Evolutionary conservation across 1,140 invertebrate species (phyloP).

Genomic region (Mesaphorura yosii): DNA sequence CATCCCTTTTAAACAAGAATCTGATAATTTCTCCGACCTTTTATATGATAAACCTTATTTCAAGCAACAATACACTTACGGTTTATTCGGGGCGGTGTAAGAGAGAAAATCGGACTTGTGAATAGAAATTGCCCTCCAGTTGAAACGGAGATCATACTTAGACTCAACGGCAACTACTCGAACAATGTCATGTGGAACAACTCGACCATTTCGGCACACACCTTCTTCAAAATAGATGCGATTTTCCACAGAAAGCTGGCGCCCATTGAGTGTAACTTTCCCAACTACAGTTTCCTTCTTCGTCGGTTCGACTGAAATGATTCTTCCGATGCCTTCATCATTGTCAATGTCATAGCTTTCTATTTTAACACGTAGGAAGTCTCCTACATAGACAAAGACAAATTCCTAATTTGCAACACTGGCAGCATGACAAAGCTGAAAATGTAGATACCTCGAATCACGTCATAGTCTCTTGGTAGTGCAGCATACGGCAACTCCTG

Average conservation of each 20-base stretch:
- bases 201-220: background rate
- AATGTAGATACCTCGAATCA: background rate
- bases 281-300: constrained; percentile 16
- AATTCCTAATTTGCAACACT: background rate
- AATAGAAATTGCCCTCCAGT: constrained; percentile 18
- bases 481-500: background rate
- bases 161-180: constrained; percentile 13
- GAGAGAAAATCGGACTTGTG: constrained; percentile 1
- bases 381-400: constrained; percentile 8
- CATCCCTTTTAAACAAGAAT: background rate
- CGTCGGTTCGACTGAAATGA: constrained; percentile 5
- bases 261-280: background rate
- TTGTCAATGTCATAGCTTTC: constrained; percentile 5
- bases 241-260: constrained; percentile 1
- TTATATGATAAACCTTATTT: too few relatives aligned
- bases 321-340: background rate
- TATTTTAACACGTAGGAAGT: constrained; percentile 15
- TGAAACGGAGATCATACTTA: background rate
- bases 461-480: background rate
- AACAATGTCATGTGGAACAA: background rate
- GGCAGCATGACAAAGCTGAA: background rate
- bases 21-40: too few relatives aligned
- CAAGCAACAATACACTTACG: too few relatives aligned
- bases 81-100: background rate
- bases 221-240: constrained; percentile 7